Conservation (phyloP, 2,888 invertebrate species). For the Callosobruchus maculatus region DNA sequence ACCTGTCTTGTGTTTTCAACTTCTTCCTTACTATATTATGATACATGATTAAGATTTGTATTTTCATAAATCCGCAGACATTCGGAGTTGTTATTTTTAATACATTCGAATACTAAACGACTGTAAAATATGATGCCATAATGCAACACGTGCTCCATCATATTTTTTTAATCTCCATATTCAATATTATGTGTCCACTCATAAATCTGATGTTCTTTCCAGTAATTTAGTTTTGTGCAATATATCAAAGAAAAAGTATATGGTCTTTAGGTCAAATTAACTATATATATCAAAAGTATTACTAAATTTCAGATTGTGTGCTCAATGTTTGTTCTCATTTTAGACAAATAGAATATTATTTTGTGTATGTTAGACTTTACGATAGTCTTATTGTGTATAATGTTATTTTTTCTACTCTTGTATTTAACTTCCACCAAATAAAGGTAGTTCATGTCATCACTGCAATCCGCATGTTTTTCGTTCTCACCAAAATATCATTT, state of each 20-base stretch:
- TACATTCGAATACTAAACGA: too few species aligned
- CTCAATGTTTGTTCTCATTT: not conserved
- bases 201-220: not conserved
- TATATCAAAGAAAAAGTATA: not conserved
- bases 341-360: not conserved
- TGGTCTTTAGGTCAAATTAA: too few species aligned
- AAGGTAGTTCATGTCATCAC: not conserved
- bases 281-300: not conserved
- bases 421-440: not conserved
- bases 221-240: not conserved
- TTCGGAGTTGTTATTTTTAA: too few species aligned
- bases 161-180: too few species aligned
- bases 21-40: too few species aligned
- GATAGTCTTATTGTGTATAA: not conserved
- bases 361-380: not conserved
- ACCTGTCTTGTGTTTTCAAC: too few species aligned
- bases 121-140: too few species aligned
- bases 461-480: too few species aligned
- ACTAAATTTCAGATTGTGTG: not conserved
- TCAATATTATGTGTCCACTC: too few species aligned
- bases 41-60: too few species aligned
- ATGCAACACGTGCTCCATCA: not conserved
- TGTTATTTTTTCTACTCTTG: not conserved
- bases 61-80: too few species aligned
- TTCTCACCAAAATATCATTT: too few species aligned